Evolutionary conservation across 1,140 invertebrate species (phyloP).

Genomic region (Nasonia longicornis): DNA sequence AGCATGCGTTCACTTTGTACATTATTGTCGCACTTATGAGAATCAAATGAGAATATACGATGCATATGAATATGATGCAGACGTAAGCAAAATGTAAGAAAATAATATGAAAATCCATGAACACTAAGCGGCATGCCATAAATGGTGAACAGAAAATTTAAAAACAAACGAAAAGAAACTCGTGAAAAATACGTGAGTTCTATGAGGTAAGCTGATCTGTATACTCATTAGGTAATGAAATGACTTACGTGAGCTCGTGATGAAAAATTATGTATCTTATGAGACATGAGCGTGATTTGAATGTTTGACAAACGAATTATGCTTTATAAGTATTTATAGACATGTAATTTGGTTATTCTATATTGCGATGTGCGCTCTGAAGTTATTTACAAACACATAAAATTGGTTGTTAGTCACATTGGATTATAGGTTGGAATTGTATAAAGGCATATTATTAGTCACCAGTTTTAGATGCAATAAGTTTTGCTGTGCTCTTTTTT

Average conservation of each 20-base stretch:
- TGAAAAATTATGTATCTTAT: slow-evolving; percentile 20
- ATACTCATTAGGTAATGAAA: slow-evolving; percentile 17
- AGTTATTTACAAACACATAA: slow-evolving; percentile 21
- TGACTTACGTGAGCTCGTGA: slow-evolving; percentile 39
- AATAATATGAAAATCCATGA: background rate
- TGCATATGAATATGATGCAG: background rate
- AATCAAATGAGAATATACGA: background rate
- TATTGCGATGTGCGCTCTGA: background rate
- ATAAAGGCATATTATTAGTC: background rate
- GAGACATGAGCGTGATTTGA: slow-evolving; percentile 3
- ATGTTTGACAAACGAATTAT: background rate
- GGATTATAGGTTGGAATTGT: background rate
- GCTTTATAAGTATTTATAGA: background rate
- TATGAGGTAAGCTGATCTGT: slow-evolving; percentile 24
- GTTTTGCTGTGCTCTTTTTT: slow-evolving; percentile 19
- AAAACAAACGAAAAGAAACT: slow-evolving; percentile 5
- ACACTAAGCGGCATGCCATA: slow-evolving; percentile 25
- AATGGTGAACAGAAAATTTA: background rate
- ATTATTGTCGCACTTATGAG: background rate
- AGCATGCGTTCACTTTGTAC: background rate
- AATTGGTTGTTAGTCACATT: slow-evolving; percentile 10
- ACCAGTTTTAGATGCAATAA: slow-evolving; percentile 17
- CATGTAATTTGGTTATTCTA: background rate
- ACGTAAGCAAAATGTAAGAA: slow-evolving; percentile 9
- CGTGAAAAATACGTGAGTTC: slow-evolving; percentile 37